A percentile compares a stretch with the other conserved stretches of the same genome.
Evolutionary conservation across 2,797 vertebrate genomes (phyloP).

Genomic region (Pachyuromys duprasi): DNA sequence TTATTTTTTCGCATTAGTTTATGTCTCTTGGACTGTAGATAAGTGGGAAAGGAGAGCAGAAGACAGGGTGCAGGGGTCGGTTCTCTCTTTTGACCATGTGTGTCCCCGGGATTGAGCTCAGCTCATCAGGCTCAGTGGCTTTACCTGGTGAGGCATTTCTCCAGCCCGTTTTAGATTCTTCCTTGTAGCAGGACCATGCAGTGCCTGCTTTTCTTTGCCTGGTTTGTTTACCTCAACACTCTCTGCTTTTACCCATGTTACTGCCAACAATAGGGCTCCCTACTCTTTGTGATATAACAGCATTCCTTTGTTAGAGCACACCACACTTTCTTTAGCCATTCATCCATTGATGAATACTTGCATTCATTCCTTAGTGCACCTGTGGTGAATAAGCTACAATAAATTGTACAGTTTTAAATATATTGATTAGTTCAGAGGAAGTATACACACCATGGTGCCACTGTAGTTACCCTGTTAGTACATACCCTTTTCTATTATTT

Average conservation of each 20-base stretch:
- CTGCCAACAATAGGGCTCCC: not conserved
- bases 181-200: too few relatives aligned
- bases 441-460: not conserved
- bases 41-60: not conserved
- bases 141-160: not conserved
- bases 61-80: not conserved
- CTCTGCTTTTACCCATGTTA: not conserved
- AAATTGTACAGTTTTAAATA: not conserved
- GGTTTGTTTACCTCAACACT: not conserved
- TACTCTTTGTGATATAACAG: not conserved
- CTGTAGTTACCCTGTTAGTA: not conserved
- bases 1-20: constrained; percentile 4
- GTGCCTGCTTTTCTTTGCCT: not conserved
- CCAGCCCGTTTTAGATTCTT: not conserved
- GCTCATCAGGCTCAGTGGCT: not conserved
- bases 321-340: not conserved
- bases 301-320: not conserved
- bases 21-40: not conserved
- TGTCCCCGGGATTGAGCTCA: not conserved
- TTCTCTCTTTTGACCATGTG: not conserved
- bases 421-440: not conserved
- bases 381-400: not conserved
- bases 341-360: not conserved
- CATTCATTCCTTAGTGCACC: not conserved
- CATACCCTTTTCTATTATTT: not conserved